These are phyloP conservation scores for Ophion obscuratus DNA, from an alignment of 2,888 invertebrate species.

Conservation along the genomic window DNA sequence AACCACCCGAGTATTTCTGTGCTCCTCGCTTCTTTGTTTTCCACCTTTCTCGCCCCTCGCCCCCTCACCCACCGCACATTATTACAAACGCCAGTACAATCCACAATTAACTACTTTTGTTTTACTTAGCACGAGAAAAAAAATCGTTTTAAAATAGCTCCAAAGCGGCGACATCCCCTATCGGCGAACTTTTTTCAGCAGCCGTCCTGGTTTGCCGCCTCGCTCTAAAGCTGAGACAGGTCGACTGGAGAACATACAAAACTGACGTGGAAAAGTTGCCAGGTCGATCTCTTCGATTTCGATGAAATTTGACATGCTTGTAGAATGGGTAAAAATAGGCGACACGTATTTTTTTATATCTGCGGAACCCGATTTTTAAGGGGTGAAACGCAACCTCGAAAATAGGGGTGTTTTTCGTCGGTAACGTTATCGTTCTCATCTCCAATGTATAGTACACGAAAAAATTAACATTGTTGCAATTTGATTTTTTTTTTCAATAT, in stretches of 20 bases:
- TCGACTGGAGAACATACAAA: neutral
- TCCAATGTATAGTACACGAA: too few species aligned
- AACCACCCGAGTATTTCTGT: conserved; percentile 46
- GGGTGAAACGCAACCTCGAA: too few species aligned
- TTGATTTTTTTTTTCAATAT: too few species aligned
- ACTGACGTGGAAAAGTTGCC: too few species aligned
- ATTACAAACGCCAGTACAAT: conserved; percentile 68
- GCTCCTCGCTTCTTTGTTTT: neutral
- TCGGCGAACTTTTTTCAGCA: neutral
- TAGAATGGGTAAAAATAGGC: too few species aligned
- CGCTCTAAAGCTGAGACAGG: neutral
- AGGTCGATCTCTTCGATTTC: too few species aligned
- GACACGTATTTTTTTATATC: too few species aligned
- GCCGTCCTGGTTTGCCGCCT: neutral
- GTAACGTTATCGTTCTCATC: too few species aligned
- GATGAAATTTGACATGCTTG: too few species aligned
- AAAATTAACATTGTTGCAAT: too few species aligned
- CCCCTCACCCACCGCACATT: neutral
- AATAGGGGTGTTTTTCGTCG: too few species aligned
- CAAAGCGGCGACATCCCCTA: neutral
- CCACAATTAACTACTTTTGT: conserved; percentile 62
- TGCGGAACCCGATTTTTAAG: too few species aligned
- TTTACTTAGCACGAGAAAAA: neutral
- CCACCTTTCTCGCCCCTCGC: neutral
- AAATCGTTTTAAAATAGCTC: neutral